Base-by-base conservation (phyloP, 2,113 vertebrate genomes). In the Nesogale talazaci region DNA sequence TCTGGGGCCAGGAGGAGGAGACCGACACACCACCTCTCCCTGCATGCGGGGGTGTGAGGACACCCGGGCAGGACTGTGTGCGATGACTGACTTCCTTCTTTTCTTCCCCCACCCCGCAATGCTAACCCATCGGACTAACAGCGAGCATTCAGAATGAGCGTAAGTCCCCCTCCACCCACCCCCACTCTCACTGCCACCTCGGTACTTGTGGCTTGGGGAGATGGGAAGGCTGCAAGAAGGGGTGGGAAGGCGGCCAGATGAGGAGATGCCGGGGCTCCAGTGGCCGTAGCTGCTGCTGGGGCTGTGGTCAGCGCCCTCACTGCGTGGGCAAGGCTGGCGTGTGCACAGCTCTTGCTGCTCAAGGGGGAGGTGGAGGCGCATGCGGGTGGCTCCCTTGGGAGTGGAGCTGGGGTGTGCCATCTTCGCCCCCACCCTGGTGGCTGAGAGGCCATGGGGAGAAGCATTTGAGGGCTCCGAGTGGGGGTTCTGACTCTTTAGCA, bases 101-200 rank as follows among this genome's bases (percentile, higher is more conserved):
- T 94, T 92, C 93, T 95, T 90, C 87, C 69, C 57, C 17, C 25
- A 61, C 69, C 57, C 17, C 25, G 63, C 92, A 83, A 89, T 72
- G 98, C 98, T 97, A 96, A 96, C 97, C 80, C 96, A 87, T 92
- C 42, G 98, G 99, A 99, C 98, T 99, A 98, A 99, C 99, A 99
- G 99, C 99, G 98, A 99, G 97, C 98, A 99, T 99, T 98, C 99
- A 98, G 97, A 98, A 98, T 82, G 98, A 99, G 97, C 86, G 99
- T 99, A 99, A 99, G 99, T 99, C 52, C 38, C 52, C 2, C 0
- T 11, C 20, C 0, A 29, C 46, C 46, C n/a, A n/a, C n/a, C 42
- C 46, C 46, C 1, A 12, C 46, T 52, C 46, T 52, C 46, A 52
- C 46, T 12, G 9, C 65, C 72, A n/a, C 9, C 56, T 79, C 56